Base-by-base conservation (phyloP, 2,888 invertebrate species). In the Plusia festucae region DNA sequence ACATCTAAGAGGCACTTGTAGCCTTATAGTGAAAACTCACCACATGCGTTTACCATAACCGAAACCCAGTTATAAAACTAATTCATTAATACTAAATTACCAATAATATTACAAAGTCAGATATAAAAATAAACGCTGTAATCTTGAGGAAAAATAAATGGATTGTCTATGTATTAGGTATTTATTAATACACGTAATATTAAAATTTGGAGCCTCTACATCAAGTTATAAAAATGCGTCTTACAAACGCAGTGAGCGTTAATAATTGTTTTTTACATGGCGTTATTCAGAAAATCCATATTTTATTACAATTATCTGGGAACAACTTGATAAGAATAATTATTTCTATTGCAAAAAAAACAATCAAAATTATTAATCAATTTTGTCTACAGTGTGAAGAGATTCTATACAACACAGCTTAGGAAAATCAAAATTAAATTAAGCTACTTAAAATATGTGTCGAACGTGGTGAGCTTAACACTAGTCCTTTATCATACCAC, bases 401-500 rank as follows among this genome's bases (percentile, higher is more conserved):
- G 8, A 18, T 15, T n/a, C n/a, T n/a, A 13, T 57, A 27, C 57
- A 40, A 53, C 51, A 59, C 54, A 54, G 65, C 32, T 59, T 59
- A 56, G 51, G 59, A 27, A 13, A 60, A 68, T 69, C 65, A 61
- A 76, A 40, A 66, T 24, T 34, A 76, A 63, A 66, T 58, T 70
- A 76, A 67, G 60, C 56, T 75, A 75, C 53, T 65, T 77, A 82
- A 9, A 22, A 70, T 4, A 70, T 67, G 75, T 75, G 76, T 87
- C 87, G 94, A 88, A 94, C 94, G 93, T 94, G 94, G 94, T 94
- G 93, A 93, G 93, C 88, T 94, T 94, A 84, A 67, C 92, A 93
- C 93, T 91, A n/a, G 24, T 40, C 15, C 20, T 9, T 57, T 40
- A 57, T 66, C 0, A 20, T 20, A 49, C 34, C 34, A 32, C 30